A percentile compares a stretch with the other conserved stretches of the same genome.
Conservation (phyloP, 2,113 vertebrate genomes). For the Trematomus loennbergii region DNA sequence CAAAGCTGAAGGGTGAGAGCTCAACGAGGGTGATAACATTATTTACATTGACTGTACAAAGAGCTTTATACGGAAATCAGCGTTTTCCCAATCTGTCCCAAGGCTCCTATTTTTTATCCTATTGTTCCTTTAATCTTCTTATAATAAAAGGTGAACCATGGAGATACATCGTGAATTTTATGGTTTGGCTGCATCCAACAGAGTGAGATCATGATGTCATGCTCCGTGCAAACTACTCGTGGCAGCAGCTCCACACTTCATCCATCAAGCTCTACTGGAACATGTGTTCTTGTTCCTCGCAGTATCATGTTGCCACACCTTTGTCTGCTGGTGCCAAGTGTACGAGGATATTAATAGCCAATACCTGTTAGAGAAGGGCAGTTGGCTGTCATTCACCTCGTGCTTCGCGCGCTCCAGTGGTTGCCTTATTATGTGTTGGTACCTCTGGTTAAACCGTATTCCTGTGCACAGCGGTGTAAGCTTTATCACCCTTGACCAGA, state of each 20-base stretch:
- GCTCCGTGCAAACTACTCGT: constrained; percentile 9
- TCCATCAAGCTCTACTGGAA: constrained; percentile 41
- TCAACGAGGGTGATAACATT: constrained; percentile 15
- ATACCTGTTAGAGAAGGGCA: constrained; percentile 24
- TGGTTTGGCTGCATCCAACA: background rate
- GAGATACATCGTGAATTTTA: background rate
- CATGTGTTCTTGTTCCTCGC: constrained; percentile 49
- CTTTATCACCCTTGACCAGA: too few species aligned
- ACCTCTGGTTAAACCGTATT: too few species aligned
- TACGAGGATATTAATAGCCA: constrained; percentile 43
- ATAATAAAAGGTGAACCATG: background rate
- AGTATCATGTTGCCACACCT: constrained; percentile 55
- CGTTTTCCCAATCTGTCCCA: background rate
- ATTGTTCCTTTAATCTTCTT: background rate
- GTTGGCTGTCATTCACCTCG: background rate
- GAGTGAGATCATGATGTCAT: background rate
- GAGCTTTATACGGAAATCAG: background rate
- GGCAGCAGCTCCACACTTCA: constrained; percentile 19
- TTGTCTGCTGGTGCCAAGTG: constrained; percentile 29
- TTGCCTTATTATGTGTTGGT: background rate
- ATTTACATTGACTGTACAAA: background rate
- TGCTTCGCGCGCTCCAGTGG: background rate
- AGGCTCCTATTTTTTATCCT: background rate
- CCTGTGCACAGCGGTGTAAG: too few species aligned
- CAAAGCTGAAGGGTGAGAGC: constrained; percentile 27